A percentile compares a stretch with the other conserved stretches of the same genome.
phyloP scores from a whole-genome alignment of 2,888 invertebrate genomes.

The Lasioglossum oenotherae region DNA sequence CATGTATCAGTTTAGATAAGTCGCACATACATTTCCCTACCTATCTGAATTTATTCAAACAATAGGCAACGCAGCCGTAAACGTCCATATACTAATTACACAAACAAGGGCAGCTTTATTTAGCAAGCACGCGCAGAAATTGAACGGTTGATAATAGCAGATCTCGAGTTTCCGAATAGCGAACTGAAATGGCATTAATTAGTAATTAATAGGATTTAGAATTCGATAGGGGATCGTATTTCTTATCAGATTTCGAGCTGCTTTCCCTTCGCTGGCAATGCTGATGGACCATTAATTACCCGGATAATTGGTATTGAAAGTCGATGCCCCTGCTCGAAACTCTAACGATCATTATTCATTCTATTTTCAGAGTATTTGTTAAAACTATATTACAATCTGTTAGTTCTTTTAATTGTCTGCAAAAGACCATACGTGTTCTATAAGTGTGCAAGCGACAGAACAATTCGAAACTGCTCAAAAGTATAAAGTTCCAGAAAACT shows the following conservation, averaged over 20 bases:
- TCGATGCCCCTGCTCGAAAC: background rate
- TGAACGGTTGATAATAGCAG: background rate
- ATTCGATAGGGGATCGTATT: background rate
- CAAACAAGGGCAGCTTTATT: too few relatives aligned
- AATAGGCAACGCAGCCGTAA: too few relatives aligned
- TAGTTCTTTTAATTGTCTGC: too few relatives aligned
- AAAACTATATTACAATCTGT: too few relatives aligned
- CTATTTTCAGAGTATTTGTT: too few relatives aligned
- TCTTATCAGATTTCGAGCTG: conserved; percentile 5
- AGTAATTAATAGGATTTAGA: background rate
- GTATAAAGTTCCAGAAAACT: background rate
- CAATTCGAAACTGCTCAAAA: background rate
- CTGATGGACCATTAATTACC: conserved; percentile 15
- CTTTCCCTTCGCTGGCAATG: background rate
- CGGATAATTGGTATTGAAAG: conserved; percentile 13
- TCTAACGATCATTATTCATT: too few relatives aligned
- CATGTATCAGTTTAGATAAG: too few relatives aligned
- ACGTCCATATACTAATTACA: too few relatives aligned
- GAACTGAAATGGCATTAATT: background rate
- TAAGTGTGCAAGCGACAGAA: too few relatives aligned
- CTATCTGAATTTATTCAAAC: too few relatives aligned
- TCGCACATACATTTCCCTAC: too few relatives aligned
- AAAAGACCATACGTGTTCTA: too few relatives aligned
- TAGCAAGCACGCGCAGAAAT: background rate
- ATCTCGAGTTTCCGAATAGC: background rate